Base-by-base conservation (phyloP, 2,113 vertebrate genomes). In the Rissa tridactyla region DNA sequence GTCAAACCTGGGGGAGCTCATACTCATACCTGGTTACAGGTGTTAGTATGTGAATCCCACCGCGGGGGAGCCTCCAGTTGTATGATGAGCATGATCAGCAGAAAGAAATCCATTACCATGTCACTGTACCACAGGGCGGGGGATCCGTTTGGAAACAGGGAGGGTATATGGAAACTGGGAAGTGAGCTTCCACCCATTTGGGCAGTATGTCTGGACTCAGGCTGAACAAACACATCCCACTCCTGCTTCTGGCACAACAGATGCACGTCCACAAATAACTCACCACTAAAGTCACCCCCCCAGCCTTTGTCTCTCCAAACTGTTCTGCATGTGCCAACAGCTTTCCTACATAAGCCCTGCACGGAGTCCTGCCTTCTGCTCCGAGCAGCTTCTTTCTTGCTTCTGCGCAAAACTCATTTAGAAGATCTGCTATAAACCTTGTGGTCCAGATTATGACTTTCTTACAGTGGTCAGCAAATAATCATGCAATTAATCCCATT, bases 211-310 rank as follows among this genome's bases (percentile, higher is more conserved):
- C 78, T 92, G 71, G n/a, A 90, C 38, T 44, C 73, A 92, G 82
- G 66, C 89, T 90, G 91, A 94, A 95, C 70, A 97, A 95, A 97
- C 78, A 90, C 23, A 82, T n/a, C 62, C 68, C 58, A 44, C 38
- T 79, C 70, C 52, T 44, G 65, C 36, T 94, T 71, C 62, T 87
- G 81, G 32, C 83, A 94, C 46, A 85, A 80, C 42, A 91, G 49
- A 92, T 82, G 32, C 6, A 8, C 0, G 1, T 40, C 54, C 85
- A 88, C 18, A 32, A 77, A 80, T 77, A 92, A 73, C 17, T 84
- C 34, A 8, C 7, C 58, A 79, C 54, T 58, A 88, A 82, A 92
- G 62, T 2, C 69, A 71, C 29, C 73, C 60, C 61, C 29, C 44
- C 54, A 36, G 29, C n/a, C 65, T 86, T 69, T 49, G 40, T 62